These are phyloP conservation scores for Eupsilia transversa DNA, from an alignment of 2,888 invertebrate species.

Conservation along the genomic window DNA sequence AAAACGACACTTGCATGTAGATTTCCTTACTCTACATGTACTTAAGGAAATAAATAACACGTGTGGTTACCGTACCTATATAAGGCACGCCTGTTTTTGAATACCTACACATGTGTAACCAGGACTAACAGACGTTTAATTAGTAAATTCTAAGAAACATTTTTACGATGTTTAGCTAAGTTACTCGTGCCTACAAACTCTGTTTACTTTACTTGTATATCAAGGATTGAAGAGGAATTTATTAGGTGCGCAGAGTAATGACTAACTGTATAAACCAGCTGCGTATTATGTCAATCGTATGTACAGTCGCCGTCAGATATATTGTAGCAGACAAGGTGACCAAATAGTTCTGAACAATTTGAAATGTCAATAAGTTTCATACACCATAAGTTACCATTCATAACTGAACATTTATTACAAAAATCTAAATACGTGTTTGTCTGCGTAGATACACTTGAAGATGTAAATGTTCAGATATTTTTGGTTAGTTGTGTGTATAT, in stretches of 20 bases:
- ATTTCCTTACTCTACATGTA: neutral
- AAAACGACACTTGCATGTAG: too few species aligned
- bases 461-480: too few species aligned
- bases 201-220: slow-evolving; percentile 33
- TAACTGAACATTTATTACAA: too few species aligned
- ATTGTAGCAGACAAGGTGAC: too few species aligned
- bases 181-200: slow-evolving; percentile 31
- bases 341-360: too few species aligned
- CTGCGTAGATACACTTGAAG: too few species aligned
- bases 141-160: slow-evolving; percentile 21
- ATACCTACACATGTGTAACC: slow-evolving; percentile 10
- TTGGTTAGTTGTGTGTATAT: too few species aligned
- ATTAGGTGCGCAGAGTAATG: neutral
- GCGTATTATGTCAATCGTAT: neutral
- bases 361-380: too few species aligned
- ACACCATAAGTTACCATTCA: too few species aligned
- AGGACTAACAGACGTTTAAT: neutral
- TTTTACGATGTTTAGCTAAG: slow-evolving; percentile 25
- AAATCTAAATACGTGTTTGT: too few species aligned
- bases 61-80: neutral
- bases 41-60: neutral
- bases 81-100: neutral
- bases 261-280: neutral
- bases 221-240: slow-evolving; percentile 6
- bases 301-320: too few species aligned